Conservation (phyloP, 1,140 invertebrate species). For the Alviniconcha marisindica region DNA sequence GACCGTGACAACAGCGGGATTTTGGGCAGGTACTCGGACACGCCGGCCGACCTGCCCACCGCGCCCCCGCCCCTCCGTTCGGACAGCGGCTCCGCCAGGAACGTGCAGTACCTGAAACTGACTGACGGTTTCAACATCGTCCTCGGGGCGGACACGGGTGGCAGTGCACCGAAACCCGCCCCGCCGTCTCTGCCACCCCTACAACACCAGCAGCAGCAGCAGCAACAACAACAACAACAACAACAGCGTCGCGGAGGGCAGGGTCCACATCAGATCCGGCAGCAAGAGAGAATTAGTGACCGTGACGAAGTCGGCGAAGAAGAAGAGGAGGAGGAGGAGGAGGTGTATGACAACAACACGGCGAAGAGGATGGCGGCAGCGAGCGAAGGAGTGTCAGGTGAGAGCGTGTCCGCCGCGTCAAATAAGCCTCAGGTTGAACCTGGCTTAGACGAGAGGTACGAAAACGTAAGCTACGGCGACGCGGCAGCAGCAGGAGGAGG, state of each 20-base stretch:
- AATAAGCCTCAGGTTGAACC: too few species aligned
- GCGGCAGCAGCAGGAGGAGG: neutral
- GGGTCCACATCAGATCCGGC: too few species aligned
- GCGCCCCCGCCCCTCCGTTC: neutral
- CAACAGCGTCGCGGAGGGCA: too few species aligned
- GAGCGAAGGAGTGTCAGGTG: neutral
- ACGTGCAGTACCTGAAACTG: conserved; percentile 7
- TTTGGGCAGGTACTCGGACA: neutral
- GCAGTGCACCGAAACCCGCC: neutral
- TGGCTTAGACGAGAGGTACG: too few species aligned
- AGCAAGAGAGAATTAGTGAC: neutral
- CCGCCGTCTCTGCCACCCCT: too few species aligned
- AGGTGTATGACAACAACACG: conserved; percentile 1
- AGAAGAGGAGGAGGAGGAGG: neutral
- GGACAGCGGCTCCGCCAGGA: too few species aligned
- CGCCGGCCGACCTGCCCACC: neutral
- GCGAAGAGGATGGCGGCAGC: neutral
- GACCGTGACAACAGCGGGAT: conserved; percentile 18
- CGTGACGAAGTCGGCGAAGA: neutral
- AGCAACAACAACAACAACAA: too few species aligned
- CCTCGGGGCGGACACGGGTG: neutral
- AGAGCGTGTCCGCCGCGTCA: too few species aligned
- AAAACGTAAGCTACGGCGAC: too few species aligned
- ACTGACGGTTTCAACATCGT: conserved; percentile 17
- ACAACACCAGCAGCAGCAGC: too few species aligned